phyloP scores from a whole-genome alignment of 2,797 vertebrate genomes.

The Malacoraja senta region DNA sequence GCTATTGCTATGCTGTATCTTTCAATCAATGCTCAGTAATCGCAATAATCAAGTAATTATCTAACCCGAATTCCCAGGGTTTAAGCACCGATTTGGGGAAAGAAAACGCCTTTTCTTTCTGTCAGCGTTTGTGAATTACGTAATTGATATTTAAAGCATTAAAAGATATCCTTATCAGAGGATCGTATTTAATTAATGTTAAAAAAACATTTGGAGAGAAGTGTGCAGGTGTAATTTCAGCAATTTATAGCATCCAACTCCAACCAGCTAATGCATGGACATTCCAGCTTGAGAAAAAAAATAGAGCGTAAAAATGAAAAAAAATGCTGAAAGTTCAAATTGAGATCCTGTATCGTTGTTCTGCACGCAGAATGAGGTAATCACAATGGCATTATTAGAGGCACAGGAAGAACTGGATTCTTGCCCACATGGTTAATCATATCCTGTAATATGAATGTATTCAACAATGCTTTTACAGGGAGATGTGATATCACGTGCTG shows the following conservation, averaged over 20 bases:
- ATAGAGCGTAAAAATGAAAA: neutral
- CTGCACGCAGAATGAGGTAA: neutral
- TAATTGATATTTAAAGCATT: neutral
- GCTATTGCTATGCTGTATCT: too few species aligned
- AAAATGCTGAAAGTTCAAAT: neutral
- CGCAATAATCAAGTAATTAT: neutral
- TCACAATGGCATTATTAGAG: neutral
- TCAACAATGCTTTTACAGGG: slow-evolving; percentile 6
- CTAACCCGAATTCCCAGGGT: neutral
- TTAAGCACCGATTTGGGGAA: neutral
- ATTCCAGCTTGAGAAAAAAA: neutral
- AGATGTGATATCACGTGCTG: neutral
- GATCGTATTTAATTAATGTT: neutral
- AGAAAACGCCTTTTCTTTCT: neutral
- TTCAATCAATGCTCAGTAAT: neutral
- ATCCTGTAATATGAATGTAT: slow-evolving; percentile 2
- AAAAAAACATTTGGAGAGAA: too few species aligned
- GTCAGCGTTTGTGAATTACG: neutral
- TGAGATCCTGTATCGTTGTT: neutral
- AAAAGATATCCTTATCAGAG: neutral
- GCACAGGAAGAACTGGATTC: slow-evolving; percentile 27
- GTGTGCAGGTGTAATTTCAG: neutral
- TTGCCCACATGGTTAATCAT: neutral
- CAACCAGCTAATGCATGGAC: neutral
- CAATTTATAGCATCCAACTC: neutral